Conservation (phyloP, 2,888 invertebrate species). For the Rhagium mordax region DNA sequence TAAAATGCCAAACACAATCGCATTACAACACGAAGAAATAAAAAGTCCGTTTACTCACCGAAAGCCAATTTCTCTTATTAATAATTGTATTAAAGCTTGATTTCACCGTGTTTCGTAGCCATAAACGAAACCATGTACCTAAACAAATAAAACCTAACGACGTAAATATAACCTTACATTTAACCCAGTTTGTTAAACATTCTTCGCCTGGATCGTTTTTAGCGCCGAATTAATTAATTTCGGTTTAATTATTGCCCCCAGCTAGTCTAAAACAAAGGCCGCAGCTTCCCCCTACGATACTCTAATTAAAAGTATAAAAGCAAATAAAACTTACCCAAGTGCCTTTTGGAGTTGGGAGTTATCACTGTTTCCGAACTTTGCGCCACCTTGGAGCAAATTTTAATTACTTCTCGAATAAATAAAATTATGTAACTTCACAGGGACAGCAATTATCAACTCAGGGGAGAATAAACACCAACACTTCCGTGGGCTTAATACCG, state of each 20-base stretch:
- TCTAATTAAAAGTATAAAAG: constrained; percentile 21
- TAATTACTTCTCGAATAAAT: constrained; percentile 40
- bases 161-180: not conserved
- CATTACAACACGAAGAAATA: no score
- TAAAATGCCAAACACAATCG: no score
- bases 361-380: constrained; percentile 58
- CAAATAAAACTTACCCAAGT: constrained; percentile 64
- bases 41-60: no score
- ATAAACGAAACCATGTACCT: no score
- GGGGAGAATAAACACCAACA: not conserved
- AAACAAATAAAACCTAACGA: no score
- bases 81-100: no score
- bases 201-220: not conserved
- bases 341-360: constrained; percentile 65
- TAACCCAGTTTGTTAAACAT: not conserved
- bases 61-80: no score
- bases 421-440: constrained; percentile 34
- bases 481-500: not conserved
- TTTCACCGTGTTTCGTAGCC: no score
- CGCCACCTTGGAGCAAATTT: constrained; percentile 62
- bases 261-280: not conserved
- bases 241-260: not conserved
- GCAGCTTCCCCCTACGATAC: not conserved
- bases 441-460: constrained; percentile 2
- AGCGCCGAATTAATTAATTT: not conserved